A percentile compares a stretch with the other conserved stretches of the same genome.
These are phyloP conservation scores for Tinea semifulvella DNA, from an alignment of 2,888 invertebrate genomes.

Conservation along the genomic window DNA sequence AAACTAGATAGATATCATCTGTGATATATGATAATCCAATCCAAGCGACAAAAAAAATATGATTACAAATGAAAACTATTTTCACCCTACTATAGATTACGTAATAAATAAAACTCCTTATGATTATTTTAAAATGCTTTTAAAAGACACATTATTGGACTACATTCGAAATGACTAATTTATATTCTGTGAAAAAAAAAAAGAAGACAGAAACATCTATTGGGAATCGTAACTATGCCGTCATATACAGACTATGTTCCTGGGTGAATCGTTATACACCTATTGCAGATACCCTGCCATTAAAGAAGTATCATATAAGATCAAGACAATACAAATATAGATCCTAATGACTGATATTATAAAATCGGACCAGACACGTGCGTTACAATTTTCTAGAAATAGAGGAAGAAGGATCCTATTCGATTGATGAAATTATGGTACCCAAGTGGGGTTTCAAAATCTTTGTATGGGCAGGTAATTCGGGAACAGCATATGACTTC, in stretches of 20 bases:
- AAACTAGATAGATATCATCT: too few relatives aligned
- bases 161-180: slow-evolving; percentile 2
- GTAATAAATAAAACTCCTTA: too few relatives aligned
- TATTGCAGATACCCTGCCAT: slow-evolving; percentile 5
- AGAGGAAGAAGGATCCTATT: slow-evolving; percentile 18
- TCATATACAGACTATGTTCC: slow-evolving; percentile 2
- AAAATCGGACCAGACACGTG: slow-evolving; percentile 2
- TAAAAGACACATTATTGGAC: too few relatives aligned
- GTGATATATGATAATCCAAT: neutral
- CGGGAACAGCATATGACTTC: slow-evolving; percentile 19
- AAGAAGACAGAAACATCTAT: neutral
- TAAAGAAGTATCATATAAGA: slow-evolving; percentile 7
- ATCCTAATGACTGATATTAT: neutral
- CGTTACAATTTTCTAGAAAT: slow-evolving; percentile 14
- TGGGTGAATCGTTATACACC: neutral
- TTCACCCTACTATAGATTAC: slow-evolving; percentile 1
- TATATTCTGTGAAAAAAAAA: neutral
- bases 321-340: neutral
- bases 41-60: neutral
- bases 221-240: slow-evolving; percentile 2
- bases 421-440: slow-evolving; percentile 20
- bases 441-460: slow-evolving; percentile 20
- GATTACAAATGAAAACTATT: neutral
- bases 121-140: too few relatives aligned
- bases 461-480: slow-evolving; percentile 18